Conservation (phyloP, 1,140 invertebrate species). For the Heliothis subflexa region DNA sequence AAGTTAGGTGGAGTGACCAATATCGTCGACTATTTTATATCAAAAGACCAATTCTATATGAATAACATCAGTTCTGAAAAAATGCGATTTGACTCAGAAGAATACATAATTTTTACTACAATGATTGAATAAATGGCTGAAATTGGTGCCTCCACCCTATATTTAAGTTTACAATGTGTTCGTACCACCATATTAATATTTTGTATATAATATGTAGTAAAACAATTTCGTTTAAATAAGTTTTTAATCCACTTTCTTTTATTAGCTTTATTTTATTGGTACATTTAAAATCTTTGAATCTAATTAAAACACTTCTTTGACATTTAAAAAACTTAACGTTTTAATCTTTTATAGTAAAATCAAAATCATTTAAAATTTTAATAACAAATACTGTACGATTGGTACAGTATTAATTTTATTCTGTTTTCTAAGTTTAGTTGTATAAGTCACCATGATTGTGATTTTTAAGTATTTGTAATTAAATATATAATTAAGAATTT, state of each 20-base stretch:
- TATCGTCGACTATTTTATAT: neutral
- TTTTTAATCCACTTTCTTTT: constrained; percentile 29
- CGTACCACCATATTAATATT: constrained; percentile 75
- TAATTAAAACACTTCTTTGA: neutral
- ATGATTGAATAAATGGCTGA: neutral
- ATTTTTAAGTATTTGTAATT: constrained; percentile 73
- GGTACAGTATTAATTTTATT: constrained; percentile 39
- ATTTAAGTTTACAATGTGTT: constrained; percentile 69
- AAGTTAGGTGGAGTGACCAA: constrained; percentile 2
- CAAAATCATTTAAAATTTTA: neutral
- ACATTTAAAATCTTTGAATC: neutral
- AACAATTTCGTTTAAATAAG: constrained; percentile 1
- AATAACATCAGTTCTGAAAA: neutral
- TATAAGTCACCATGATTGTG: constrained; percentile 77
- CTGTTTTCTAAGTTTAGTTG: constrained; percentile 61
- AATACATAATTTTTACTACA: neutral
- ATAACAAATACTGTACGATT: constrained; percentile 1
- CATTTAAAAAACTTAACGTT: neutral
- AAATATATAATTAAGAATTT: constrained; percentile 70
- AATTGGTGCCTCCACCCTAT: neutral
- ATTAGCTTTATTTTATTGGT: constrained; percentile 43
- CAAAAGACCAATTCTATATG: neutral
- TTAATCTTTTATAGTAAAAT: constrained; percentile 2
- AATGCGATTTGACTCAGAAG: neutral
- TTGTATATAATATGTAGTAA: constrained; percentile 78